Conservation (phyloP, 2,888 invertebrate genomes). For the Aromia moschata region DNA sequence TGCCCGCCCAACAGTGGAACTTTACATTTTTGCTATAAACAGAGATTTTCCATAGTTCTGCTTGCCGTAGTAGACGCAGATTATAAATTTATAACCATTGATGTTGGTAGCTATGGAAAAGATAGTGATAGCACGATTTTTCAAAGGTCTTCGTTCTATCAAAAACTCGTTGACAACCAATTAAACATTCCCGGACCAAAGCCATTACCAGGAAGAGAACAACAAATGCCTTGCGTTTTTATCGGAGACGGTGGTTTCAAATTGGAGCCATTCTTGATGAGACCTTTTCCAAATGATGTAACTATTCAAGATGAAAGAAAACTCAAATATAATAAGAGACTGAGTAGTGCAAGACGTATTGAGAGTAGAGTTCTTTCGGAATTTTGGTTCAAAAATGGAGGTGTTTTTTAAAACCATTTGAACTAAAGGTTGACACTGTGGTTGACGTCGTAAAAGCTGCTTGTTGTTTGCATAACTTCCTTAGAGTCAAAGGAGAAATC, state of each 20-base stretch:
- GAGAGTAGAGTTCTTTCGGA: background rate
- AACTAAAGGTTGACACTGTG: background rate
- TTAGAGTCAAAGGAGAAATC: no score
- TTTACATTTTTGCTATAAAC: background rate
- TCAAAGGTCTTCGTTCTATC: background rate
- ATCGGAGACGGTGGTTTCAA: conserved; percentile 39
- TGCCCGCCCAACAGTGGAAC: background rate
- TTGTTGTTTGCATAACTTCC: background rate
- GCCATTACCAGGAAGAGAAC: conserved; percentile 34
- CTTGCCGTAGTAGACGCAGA: conserved; percentile 5
- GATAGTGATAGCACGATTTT: background rate
- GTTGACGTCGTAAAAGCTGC: background rate
- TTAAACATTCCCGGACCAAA: conserved; percentile 16
- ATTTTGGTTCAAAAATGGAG: background rate
- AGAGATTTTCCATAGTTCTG: conserved; percentile 2
- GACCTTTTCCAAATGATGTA: conserved; percentile 13
- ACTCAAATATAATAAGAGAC: background rate
- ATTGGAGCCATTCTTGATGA: conserved; percentile 39
- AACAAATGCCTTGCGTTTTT: conserved; percentile 36
- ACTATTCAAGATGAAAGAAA: background rate
- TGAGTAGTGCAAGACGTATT: background rate
- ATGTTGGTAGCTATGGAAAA: background rate
- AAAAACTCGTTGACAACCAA: background rate
- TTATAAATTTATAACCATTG: background rate
- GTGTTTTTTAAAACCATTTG: background rate